These are phyloP conservation scores for Megaustenia siamemsis DNA, from an alignment of 2,888 invertebrate species.

Conservation along the genomic window DNA sequence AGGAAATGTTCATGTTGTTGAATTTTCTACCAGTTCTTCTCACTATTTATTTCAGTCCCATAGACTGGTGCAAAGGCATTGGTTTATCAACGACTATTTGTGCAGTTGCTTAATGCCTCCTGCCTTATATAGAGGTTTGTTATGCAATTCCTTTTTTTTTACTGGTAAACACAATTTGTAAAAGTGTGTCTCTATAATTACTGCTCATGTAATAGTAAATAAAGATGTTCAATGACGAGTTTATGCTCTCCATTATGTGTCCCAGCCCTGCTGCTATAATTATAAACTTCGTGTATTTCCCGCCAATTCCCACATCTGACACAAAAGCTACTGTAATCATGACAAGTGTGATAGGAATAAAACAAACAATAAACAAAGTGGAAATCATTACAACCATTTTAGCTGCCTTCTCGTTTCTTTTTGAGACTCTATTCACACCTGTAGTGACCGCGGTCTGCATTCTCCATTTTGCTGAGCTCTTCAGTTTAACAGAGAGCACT, in stretches of 20 bases:
- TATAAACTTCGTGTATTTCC: too few species aligned
- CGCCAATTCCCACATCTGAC: not conserved
- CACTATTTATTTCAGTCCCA: too few species aligned
- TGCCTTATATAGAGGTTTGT: too few species aligned
- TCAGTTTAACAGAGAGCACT: not conserved
- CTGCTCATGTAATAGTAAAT: conserved; percentile 11
- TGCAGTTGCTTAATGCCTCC: too few species aligned
- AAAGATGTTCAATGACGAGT: conserved; percentile 17
- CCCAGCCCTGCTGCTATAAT: too few species aligned
- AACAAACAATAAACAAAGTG: conserved; percentile 14
- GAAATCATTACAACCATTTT: conserved; percentile 24
- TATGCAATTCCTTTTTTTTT: too few species aligned
- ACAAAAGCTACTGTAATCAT: not conserved
- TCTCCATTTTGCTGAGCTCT: not conserved
- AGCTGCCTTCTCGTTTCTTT: not conserved
- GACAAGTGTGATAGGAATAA: not conserved
- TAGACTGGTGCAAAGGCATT: too few species aligned
- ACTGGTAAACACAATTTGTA: too few species aligned
- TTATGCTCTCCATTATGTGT: too few species aligned
- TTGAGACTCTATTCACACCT: not conserved
- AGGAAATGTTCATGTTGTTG: too few species aligned
- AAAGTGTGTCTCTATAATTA: not conserved
- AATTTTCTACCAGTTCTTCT: too few species aligned
- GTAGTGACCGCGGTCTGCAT: not conserved
- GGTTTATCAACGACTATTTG: too few species aligned